Conservation (phyloP, 2,797 vertebrate genomes). For the Halcyon smyrnensis region DNA sequence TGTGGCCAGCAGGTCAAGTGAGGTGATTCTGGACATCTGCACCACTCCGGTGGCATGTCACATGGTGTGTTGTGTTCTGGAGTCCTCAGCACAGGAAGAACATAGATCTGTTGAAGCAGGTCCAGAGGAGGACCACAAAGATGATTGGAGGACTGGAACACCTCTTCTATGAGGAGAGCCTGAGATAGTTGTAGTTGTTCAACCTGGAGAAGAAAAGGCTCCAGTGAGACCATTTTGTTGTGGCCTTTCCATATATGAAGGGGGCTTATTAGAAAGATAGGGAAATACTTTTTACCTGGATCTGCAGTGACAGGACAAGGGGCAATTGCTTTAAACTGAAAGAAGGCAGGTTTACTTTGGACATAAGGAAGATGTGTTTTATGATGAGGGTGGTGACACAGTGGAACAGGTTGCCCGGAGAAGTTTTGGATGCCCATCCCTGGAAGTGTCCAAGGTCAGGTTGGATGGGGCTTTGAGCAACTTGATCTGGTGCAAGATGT, state of each 20-base stretch:
- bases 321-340: background rate
- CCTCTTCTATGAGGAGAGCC: background rate
- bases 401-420: background rate
- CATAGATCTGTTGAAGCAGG: too few relatives aligned
- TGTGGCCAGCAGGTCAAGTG: accelerated
- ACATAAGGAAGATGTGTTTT: background rate
- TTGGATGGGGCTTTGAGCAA: background rate
- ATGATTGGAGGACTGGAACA: background rate
- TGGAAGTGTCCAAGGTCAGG: background rate
- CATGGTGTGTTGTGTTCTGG: background rate
- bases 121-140: background rate
- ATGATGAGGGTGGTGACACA: accelerated
- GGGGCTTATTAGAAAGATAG: background rate
- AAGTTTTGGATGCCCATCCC: background rate
- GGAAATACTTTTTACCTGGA: background rate
- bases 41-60: accelerated
- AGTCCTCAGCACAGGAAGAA: background rate
- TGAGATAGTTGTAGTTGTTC: background rate
- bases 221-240: accelerated
- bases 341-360: background rate
- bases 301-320: background rate
- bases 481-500: background rate
- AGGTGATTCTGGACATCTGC: background rate
- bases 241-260: background rate
- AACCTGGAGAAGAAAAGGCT: background rate